These are phyloP conservation scores for Andrena hattorfiana DNA, from an alignment of 2,888 invertebrate species.

Conservation along the genomic window DNA sequence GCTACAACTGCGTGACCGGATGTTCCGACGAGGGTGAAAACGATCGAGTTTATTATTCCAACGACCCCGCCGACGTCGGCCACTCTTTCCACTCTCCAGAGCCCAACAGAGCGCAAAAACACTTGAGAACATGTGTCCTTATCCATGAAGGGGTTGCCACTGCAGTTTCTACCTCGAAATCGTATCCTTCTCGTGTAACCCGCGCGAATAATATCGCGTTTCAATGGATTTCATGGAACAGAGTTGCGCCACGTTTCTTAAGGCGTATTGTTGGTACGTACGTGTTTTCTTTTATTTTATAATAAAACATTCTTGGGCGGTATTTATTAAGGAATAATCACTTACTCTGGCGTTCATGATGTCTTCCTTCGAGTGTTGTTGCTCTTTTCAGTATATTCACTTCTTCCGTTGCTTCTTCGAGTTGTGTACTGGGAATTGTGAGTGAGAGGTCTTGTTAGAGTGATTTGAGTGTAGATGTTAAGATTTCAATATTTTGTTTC, in stretches of 20 bases:
- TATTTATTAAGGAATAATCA: too few relatives aligned
- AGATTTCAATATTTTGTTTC: too few relatives aligned
- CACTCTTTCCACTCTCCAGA: slow-evolving; percentile 20
- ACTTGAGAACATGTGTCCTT: slow-evolving; percentile 53
- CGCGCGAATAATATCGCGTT: slow-evolving; percentile 47
- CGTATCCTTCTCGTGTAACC: slow-evolving; percentile 53
- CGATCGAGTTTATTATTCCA: slow-evolving; percentile 72
- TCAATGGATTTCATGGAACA: slow-evolving; percentile 36
- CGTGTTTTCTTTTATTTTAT: neutral
- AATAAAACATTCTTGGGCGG: too few relatives aligned
- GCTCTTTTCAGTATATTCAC: too few relatives aligned
- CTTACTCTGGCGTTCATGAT: too few relatives aligned
- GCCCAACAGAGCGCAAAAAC: slow-evolving; percentile 55
- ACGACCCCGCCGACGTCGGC: slow-evolving; percentile 45
- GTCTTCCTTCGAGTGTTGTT: too few relatives aligned
- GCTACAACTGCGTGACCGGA: slow-evolving; percentile 51
- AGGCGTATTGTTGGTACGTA: neutral
- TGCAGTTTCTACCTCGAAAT: slow-evolving; percentile 49
- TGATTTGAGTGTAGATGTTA: too few relatives aligned
- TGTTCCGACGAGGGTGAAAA: slow-evolving; percentile 57
- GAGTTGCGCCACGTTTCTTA: neutral
- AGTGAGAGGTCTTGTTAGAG: too few relatives aligned
- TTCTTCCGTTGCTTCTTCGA: too few relatives aligned
- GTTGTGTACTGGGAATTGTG: too few relatives aligned
- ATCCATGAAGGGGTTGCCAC: slow-evolving; percentile 38